Percentiles rank a stretch among this genome's conserved stretches.
Conservation (phyloP, 2,113 vertebrate genomes). For the Ammodytes marinus region DNA sequence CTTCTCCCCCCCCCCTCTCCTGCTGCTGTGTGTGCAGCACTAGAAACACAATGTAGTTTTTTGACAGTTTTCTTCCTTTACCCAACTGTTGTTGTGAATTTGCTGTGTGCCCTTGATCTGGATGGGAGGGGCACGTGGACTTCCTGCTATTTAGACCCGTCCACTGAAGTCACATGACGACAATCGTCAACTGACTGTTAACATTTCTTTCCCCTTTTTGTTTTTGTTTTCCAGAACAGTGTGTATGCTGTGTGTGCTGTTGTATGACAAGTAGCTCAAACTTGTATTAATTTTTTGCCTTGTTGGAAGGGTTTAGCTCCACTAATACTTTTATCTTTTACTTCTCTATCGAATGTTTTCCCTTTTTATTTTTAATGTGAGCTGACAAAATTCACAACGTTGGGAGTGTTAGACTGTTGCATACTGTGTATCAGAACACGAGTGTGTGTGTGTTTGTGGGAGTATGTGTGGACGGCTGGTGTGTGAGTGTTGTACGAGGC, state of each 20-base stretch:
- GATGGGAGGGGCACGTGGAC: background rate
- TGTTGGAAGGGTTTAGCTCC: slow-evolving; percentile 61
- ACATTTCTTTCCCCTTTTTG: background rate
- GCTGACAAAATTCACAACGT: slow-evolving; percentile 44
- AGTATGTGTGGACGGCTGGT: background rate
- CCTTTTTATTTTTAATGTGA: slow-evolving; percentile 62
- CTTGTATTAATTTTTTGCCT: slow-evolving; percentile 55
- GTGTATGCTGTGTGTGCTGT: slow-evolving; percentile 47
- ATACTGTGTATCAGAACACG: slow-evolving; percentile 33
- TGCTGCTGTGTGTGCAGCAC: background rate
- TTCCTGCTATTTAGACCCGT: slow-evolving; percentile 27
- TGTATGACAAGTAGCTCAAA: slow-evolving; percentile 61
- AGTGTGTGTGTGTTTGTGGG: slow-evolving; percentile 39
- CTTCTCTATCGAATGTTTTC: slow-evolving; percentile 67
- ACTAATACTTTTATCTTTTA: slow-evolving; percentile 68
- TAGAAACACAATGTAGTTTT: background rate
- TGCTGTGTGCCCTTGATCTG: background rate
- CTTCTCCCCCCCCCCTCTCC: background rate
- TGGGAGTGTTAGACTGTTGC: slow-evolving; percentile 27
- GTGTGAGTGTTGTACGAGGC: slow-evolving; percentile 34
- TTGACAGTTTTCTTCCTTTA: background rate
- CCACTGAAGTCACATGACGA: slow-evolving; percentile 40
- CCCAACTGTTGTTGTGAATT: slow-evolving; percentile 16
- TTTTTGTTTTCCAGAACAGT: slow-evolving; percentile 25
- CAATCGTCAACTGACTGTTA: slow-evolving; percentile 15